A percentile compares a stretch with the other conserved stretches of the same genome.
These are phyloP conservation scores for Liposcelis brunnea DNA, from an alignment of 2,888 invertebrate genomes.

Conservation along the genomic window DNA sequence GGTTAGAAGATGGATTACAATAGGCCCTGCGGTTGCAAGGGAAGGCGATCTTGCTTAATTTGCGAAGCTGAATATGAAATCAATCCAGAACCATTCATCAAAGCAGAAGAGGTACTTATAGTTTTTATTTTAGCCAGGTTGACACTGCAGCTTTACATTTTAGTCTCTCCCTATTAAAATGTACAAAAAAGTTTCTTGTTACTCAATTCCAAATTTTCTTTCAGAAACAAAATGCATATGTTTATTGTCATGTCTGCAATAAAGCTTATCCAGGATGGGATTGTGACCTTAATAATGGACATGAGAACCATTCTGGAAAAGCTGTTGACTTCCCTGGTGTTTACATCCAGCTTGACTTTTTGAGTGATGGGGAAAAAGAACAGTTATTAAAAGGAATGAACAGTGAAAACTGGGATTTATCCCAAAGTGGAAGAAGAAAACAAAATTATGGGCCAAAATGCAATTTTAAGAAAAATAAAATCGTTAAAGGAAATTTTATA, in stretches of 20 bases:
- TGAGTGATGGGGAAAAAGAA: slow-evolving; percentile 49
- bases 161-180: background rate
- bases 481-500: slow-evolving; percentile 56
- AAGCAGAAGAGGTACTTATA: background rate
- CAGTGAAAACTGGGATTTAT: slow-evolving; percentile 66
- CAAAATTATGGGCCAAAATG: slow-evolving; percentile 98
- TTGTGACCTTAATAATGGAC: slow-evolving; percentile 22
- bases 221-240: slow-evolving; percentile 40
- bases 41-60: slow-evolving; percentile 69
- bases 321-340: slow-evolving; percentile 37
- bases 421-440: slow-evolving; percentile 91
- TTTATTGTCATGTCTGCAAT: slow-evolving; percentile 60
- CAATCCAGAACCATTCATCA: slow-evolving; percentile 22
- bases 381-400: slow-evolving; percentile 53
- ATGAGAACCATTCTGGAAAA: slow-evolving; percentile 47
- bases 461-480: slow-evolving; percentile 87
- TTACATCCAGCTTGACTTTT: slow-evolving; percentile 45
- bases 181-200: background rate
- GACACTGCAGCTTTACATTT: no score
- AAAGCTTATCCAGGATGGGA: slow-evolving; percentile 63
- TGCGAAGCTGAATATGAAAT: slow-evolving; percentile 57
- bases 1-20: slow-evolving; percentile 38
- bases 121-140: slow-evolving; percentile 4
- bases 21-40: slow-evolving; percentile 81
- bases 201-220: slow-evolving; percentile 21